Evolutionary conservation across 2,113 vertebrate species (phyloP), one percentile per base, ranked within the genome.

Genomic region (Dipodomys ordii): DNA sequence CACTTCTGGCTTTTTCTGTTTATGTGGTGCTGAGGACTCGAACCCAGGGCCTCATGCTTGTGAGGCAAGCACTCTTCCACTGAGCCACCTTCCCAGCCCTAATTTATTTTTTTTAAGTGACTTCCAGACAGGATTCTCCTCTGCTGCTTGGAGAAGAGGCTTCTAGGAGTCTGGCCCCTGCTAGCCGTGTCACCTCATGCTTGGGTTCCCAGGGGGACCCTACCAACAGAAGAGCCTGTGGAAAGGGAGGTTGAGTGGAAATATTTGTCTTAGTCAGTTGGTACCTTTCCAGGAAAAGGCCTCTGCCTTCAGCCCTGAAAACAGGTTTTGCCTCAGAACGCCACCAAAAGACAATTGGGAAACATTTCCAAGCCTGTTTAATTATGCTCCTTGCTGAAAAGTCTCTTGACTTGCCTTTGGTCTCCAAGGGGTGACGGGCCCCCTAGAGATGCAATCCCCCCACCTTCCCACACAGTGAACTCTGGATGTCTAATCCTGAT

Each of bases 331-430:
- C 81, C 73, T 87, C 2, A 5, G 0, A 12, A 72, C 6, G 32
- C 53, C 79, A 73, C 20, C 32, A 83, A 57, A 49, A 49, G 67
- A 53, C 7, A 46, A 16, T 20, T n/a, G 44, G 64, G 62, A 32
- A 60, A 60, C 73, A 71, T 23, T 67, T 18, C 53, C 18, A 16
- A 67, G 20, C 20, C 68, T 79, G 15, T 80, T 86, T 72, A 83
- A 85, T 95, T 83, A 95, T 53, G 23, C 44, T 90, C 19, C 79
- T 90, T 89, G 87, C 93, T 94, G 90, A 95, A 92, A 95, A 86
- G 57, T 71, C 87, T 73, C 5, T 79, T 7, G 22, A 46, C 57
- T 57, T 46, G 0, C n/a, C 23, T 2, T 15, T 85, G 49, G 27
- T 78, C 68, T 81, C 89, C n/a, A 44, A 80, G 46, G 23, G 4